These are phyloP conservation scores for Aphidius ervi DNA, from an alignment of 1,140 invertebrate species.

Conservation along the genomic window DNA sequence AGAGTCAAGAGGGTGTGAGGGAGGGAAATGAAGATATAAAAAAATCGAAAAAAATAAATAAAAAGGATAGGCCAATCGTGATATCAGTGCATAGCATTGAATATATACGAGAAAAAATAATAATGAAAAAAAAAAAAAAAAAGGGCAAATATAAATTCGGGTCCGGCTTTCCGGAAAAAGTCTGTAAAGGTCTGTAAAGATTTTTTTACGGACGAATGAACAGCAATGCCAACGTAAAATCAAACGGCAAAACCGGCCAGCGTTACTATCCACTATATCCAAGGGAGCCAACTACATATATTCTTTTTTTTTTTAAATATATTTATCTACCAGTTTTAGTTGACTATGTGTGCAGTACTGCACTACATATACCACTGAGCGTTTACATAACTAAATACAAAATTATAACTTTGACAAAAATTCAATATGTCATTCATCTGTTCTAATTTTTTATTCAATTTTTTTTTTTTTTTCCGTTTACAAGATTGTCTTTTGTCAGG, in stretches of 20 bases:
- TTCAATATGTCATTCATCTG: too few species aligned
- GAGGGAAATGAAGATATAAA: not conserved
- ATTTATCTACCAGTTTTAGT: slow-evolving; percentile 12
- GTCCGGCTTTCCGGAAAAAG: slow-evolving; percentile 43
- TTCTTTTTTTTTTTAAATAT: slow-evolving; percentile 5
- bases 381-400: too few species aligned
- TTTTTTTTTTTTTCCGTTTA: too few species aligned
- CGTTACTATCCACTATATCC: not conserved
- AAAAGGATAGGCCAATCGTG: not conserved
- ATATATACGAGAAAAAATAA: not conserved
- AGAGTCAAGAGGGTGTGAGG: slow-evolving; percentile 7
- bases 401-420: too few species aligned
- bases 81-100: not conserved
- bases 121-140: not conserved
- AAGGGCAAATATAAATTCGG: slow-evolving; percentile 28
- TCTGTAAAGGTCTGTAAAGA: slow-evolving; percentile 38
- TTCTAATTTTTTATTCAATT: too few species aligned
- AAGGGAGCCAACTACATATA: slow-evolving; percentile 6
- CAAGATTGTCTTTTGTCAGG: too few species aligned
- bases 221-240: slow-evolving; percentile 49
- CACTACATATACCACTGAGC: too few species aligned
- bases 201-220: slow-evolving; percentile 36
- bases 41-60: not conserved
- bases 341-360: not conserved
- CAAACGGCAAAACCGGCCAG: slow-evolving; percentile 35